Evolutionary conservation across 2,888 invertebrate genomes (phyloP), one percentile per base, ranked within the genome.

Genomic region (Tinea pellionella): DNA sequence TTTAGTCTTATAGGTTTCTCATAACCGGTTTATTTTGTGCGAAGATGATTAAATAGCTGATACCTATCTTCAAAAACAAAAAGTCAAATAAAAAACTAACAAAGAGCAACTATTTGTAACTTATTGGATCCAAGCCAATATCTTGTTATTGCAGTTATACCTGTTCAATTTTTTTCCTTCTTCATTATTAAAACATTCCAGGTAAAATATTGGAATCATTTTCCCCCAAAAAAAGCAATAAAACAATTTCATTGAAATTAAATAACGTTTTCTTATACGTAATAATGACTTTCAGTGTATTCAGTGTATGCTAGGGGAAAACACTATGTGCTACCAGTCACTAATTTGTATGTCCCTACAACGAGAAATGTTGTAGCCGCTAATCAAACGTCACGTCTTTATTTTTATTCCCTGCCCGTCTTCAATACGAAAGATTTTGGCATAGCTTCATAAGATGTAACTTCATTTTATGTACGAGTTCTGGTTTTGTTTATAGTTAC

Each of bases 371-470:
- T 51, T 12, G 53, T 6, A 15, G 8, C n/a, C 9, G 13, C 18
- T n/a, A 18, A 53, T 53, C 18, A 53, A 53, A 53, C 53, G 53
- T 53, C 53, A 53, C 12, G 18, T 24, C n/a, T 53, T 53, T 53
- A 53, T 53, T 53, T 53, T 53, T 53, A 24, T 53, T 53, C 12
- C 47, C n/a, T 15, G 9, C 47, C n/a, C 18, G 53, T 53, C 53
- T 53, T 24, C n/a, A 53, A 24, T 53, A 47, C 47, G 47, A 18
- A 19, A 53, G 12, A 7, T 47, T 66, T 68, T 69, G 68, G 68
- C 69, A 66, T 65, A 65, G 65, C 61, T 64, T 62, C 62, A 62
- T 67, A 64, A 63, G 64, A 62, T 61, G 61, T 63, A 59, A 59
- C 11, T 59, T 59, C 18, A 12, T 59, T 59, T 59, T 59, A 59